Conservation (phyloP, 1,140 invertebrate species). For the Ceratina calcarata region DNA sequence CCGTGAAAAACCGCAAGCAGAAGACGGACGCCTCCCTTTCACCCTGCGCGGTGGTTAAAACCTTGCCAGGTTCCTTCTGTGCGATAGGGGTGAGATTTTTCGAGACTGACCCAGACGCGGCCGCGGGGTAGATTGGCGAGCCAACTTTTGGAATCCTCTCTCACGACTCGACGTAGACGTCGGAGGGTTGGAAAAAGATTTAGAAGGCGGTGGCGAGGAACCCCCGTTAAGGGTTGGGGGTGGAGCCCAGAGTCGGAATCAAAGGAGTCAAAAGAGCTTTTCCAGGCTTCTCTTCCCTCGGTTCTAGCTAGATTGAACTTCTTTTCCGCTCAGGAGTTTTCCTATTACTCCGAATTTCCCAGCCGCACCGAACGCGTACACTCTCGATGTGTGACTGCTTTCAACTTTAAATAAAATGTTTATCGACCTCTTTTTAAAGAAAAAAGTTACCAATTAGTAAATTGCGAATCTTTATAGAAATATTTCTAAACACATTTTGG, state of each 20-base stretch:
- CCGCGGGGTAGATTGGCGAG: slow-evolving; percentile 66
- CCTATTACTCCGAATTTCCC: slow-evolving; percentile 78
- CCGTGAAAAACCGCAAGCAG: no score
- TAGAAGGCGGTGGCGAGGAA: slow-evolving; percentile 41
- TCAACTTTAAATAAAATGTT: no score
- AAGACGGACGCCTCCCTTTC: slow-evolving; percentile 37
- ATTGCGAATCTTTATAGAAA: no score
- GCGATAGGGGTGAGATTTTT: slow-evolving; percentile 48
- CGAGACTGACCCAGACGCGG: slow-evolving; percentile 44
- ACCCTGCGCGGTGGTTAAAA: slow-evolving; percentile 42
- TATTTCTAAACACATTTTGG: no score
- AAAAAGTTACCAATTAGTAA: no score
- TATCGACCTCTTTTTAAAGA: no score
- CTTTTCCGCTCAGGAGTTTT: slow-evolving; percentile 78
- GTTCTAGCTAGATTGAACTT: slow-evolving; percentile 75
- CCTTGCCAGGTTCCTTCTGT: not conserved
- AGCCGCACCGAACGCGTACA: slow-evolving; percentile 48
- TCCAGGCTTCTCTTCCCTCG: slow-evolving; percentile 65
- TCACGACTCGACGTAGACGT: slow-evolving; percentile 35
- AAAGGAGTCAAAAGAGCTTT: slow-evolving; percentile 78
- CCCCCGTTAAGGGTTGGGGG: not conserved
- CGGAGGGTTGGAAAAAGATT: slow-evolving; percentile 57
- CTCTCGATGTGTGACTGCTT: no score
- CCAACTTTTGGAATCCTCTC: slow-evolving; percentile 69
- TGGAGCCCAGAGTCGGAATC: slow-evolving; percentile 69